Evolutionary conservation across 2,113 vertebrate species (phyloP), one percentile per base, ranked within the genome.

Genomic region (Gulo gulo): DNA sequence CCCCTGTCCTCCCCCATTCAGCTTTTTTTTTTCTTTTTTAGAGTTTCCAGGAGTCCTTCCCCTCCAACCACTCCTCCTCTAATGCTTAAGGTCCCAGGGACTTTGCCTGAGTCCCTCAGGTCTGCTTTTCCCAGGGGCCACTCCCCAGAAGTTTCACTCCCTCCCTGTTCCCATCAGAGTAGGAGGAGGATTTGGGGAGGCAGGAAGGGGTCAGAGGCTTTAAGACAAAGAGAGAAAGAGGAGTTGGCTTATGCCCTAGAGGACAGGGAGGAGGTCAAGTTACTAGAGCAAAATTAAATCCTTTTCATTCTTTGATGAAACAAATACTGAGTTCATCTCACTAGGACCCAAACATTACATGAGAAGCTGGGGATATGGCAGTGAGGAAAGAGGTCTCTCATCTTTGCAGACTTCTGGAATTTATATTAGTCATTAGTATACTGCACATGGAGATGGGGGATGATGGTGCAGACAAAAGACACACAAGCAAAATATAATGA

Each of bases 221-320:
- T 73, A 89, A 23, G 36, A 81, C 50, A 57, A 71, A 91, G 39
- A 94, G 73, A 86, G 81, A 96, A 90, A 67, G 20, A 94, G 42
- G 29, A 88, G 47, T 45, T 93, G 71, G 71, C 42, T 88, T 67
- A 67, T 78, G 63, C 39, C 31, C 20, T 82, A 65, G 69, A 55
- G 47, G 8, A 45, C n/a, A 69, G 26, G 55, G 31, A 61, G 59
- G 61, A 93, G 73, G 73, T 52, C 7, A 12, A 89, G 16, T 61
- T 85, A 82, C 65, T 79, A 89, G 14, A 90, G 21, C 24, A 88
- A 88, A 82, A 34, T 65, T 39, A 94, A 88, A 82, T 52, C 29
- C 36, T 85, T 94, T 80, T 47, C 83, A 92, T 82, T 88, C 57
- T 81, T 6, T 39, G 29, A 86, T 71, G 71, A 95, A 95, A 80